Evolutionary conservation across 2,888 invertebrate species (phyloP), one percentile per base, ranked within the genome.

Genomic region (Coronaproctus castanopsis): DNA sequence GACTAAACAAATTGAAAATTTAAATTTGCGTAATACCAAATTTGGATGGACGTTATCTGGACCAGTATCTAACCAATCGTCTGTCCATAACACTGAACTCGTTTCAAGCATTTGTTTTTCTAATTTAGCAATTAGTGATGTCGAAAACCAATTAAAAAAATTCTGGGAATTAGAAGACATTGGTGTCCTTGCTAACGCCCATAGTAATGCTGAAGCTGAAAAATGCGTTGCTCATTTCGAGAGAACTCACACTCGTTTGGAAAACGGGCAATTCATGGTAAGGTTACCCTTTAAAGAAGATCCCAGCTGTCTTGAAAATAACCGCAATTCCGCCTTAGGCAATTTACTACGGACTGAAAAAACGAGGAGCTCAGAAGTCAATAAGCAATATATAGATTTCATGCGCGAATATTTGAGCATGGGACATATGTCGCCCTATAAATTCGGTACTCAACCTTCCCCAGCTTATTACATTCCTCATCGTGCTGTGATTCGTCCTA

Each of bases 191-290:
- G 20, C 52, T 19, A 52, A 52, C 5, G 19, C 52, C n/a, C 3
- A 10, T 10, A n/a, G n/a, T 52, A 53, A 36, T 5, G 0, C 5
- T 1, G 58, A 58, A 54, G 54, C 52, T n/a, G 36, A 52, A 58
- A 24, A 2, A 1, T 59, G 59, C 23, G 22, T 50, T 0, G 55
- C 23, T 1, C 56, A 59, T 24, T 59, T 56, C 20, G 3, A 56
- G 0, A 56, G 5, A 3, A 22, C 23, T 1, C 23, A 22, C 14
- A 3, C 8, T 10, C 22, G 21, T 22, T 10, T 21, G 0, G 52
- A 55, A 20, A 56, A 63, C 20, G 67, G 67, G 1, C 62, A 65
- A 54, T 69, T 67, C 61, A 57, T 62, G 2, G 66, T 67, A 18
- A 63, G 59, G 24, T 55, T 66, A 18, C 68, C 67, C 5, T 61